These are phyloP conservation scores for Karalla daura DNA, from an alignment of 2,797 vertebrate genomes.

Conservation along the genomic window DNA sequence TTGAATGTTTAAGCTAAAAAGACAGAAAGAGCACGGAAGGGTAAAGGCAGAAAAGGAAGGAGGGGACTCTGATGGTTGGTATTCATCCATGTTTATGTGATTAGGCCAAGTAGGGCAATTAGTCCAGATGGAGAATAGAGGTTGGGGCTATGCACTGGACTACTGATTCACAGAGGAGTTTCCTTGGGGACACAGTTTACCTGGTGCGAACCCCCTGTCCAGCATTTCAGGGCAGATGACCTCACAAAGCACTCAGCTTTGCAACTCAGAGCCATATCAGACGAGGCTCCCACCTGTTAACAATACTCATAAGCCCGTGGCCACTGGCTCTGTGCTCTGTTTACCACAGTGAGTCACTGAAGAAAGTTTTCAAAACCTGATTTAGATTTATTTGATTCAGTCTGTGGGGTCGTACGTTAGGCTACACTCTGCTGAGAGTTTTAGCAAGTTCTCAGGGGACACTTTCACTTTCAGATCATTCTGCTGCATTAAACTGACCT, in stretches of 20 bases:
- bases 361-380: conserved; percentile 1
- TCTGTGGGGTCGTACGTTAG: too few relatives aligned
- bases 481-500: not conserved
- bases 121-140: conserved; percentile 68
- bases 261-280: conserved; percentile 40
- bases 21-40: conserved; percentile 18
- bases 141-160: conserved; percentile 43
- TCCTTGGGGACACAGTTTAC: conserved; percentile 53
- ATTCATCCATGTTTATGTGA: conserved; percentile 73
- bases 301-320: conserved; percentile 23
- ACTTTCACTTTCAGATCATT: conserved; percentile 3
- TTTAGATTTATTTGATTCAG: conserved; percentile 25
- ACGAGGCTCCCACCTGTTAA: conserved; percentile 23
- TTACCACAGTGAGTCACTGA: conserved; percentile 30
- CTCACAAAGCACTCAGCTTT: conserved; percentile 31
- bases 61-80: conserved; percentile 58
- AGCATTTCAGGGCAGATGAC: conserved; percentile 27
- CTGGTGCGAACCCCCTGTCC: conserved; percentile 47
- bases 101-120: conserved; percentile 77
- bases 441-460: not conserved
- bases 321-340: conserved; percentile 28
- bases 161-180: conserved; percentile 59
- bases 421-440: not conserved
- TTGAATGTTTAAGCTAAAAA: conserved; percentile 50
- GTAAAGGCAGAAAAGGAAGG: conserved; percentile 20